Evolutionary conservation across 2,113 vertebrate species (phyloP), one percentile per base, ranked within the genome.

Genomic region (Boleophthalmus pectinirostris): DNA sequence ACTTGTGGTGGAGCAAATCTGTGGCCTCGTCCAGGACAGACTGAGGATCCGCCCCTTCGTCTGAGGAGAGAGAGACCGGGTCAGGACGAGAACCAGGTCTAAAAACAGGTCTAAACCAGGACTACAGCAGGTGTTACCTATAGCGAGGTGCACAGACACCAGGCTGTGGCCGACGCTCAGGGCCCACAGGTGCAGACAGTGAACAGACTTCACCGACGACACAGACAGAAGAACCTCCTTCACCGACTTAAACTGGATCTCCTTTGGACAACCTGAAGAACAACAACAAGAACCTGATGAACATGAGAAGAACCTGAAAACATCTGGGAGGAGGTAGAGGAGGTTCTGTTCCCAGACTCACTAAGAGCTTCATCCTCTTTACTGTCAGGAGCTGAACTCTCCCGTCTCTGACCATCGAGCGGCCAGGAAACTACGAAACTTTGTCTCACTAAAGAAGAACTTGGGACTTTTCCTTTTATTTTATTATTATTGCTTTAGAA

Each of bases 181-280:
- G 0, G 95, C 95, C 97, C 98, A 99, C 1, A 99, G 90, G n/a
- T 94, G 96, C 75, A 99, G 93, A 38, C 93, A 89, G 1, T 99
- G 98, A 69, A 92, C 78, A 0, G 93, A 93, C 77, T 89, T 95
- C 85, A 99, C 96, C 0, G 95, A 93, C 0, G 93, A 88, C 77
- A 97, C 90, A 0, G 95, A 94, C 81, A 98, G 88, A 81, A 99
- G 91, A 13, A 87, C 87, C 35, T 97, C 97, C 88, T 96, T 95
- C 88, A 99, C 97, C 0, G 90, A 93, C 1, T 94, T 93, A 0
- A 96, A 96, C 8, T 94, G 87, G 0, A 98, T 83, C 0, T 89
- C 94, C 69, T 85, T 95, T 0, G 98, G 98, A 0, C 93, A 71
- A 18, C 97, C 97, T 99, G 86, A 23, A 21, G 38, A 43, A 53